A percentile compares a stretch with the other conserved stretches of the same genome.
Evolutionary conservation across 2,888 invertebrate species (phyloP).

Genomic region (Silvanus unidentatus): DNA sequence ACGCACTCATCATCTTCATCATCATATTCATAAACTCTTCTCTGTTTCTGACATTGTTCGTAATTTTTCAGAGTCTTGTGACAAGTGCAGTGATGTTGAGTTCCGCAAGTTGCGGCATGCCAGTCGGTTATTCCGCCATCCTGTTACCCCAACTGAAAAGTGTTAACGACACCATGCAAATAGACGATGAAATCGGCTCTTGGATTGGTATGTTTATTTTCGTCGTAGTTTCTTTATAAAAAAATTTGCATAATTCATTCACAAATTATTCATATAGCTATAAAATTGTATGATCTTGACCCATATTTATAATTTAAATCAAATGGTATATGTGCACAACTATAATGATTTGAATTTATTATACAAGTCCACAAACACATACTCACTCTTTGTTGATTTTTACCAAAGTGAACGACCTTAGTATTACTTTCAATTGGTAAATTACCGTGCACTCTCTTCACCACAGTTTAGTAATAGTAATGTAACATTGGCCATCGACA

Average conservation of each 20-base stretch:
- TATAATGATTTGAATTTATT: no score
- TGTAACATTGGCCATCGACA: constrained; percentile 1
- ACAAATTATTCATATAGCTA: no score
- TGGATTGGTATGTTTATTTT: constrained; percentile 61
- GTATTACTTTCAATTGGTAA: constrained; percentile 2
- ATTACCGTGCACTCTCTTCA: constrained; percentile 2
- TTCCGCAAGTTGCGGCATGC: constrained; percentile 72
- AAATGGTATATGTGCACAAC: background rate
- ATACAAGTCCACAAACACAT: background rate
- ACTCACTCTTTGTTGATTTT: background rate
- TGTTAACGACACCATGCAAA: constrained; percentile 55
- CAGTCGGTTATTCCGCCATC: constrained; percentile 72
- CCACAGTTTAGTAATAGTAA: background rate
- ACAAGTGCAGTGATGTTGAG: constrained; percentile 66
- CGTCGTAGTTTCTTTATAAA: background rate
- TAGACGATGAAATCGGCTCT: constrained; percentile 67
- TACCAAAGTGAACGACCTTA: constrained; percentile 4
- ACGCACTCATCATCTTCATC: constrained; percentile 4
- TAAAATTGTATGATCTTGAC: background rate
- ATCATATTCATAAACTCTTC: background rate
- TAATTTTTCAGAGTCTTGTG: constrained; percentile 60
- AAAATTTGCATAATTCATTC: background rate
- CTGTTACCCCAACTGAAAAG: constrained; percentile 65
- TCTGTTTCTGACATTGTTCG: no score
- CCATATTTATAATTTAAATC: constrained; percentile 1